Evolutionary conservation across 2,113 vertebrate species (phyloP).

Genomic region (Bungarus multicinctus): DNA sequence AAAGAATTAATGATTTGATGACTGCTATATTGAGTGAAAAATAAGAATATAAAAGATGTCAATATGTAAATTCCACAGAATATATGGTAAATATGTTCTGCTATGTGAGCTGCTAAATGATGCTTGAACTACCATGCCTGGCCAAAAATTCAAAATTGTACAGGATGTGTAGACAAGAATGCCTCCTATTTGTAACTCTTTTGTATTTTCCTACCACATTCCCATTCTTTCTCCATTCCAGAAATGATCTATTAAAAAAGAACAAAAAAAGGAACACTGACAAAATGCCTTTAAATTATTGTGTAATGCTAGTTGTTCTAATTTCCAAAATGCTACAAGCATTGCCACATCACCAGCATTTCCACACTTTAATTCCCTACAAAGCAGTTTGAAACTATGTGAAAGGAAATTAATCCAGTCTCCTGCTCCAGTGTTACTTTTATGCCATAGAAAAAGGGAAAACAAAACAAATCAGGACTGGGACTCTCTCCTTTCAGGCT

Average conservation of each 20-base stretch:
- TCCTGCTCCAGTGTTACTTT: background rate
- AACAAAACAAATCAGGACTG: background rate
- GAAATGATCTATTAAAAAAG: background rate
- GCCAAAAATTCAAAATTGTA: background rate
- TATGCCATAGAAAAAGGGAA: background rate
- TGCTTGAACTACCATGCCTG: background rate
- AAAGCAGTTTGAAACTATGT: background rate
- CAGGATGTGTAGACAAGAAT: background rate
- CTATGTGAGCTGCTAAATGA: background rate
- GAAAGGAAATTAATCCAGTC: background rate
- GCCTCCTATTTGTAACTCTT: background rate
- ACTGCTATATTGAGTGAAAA: background rate
- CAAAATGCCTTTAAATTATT: background rate
- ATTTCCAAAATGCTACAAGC: background rate
- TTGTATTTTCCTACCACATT: background rate
- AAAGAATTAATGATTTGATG: background rate
- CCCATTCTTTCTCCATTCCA: background rate
- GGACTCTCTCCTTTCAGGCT: background rate
- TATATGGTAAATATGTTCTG: background rate
- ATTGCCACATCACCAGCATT: background rate
- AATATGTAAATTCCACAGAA: background rate
- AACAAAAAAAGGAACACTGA: background rate
- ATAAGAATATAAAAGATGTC: background rate
- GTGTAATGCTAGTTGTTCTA: background rate
- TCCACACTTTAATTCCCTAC: background rate